phyloP scores from a whole-genome alignment of 1,140 invertebrate species.

The Eciton burchellii region DNA sequence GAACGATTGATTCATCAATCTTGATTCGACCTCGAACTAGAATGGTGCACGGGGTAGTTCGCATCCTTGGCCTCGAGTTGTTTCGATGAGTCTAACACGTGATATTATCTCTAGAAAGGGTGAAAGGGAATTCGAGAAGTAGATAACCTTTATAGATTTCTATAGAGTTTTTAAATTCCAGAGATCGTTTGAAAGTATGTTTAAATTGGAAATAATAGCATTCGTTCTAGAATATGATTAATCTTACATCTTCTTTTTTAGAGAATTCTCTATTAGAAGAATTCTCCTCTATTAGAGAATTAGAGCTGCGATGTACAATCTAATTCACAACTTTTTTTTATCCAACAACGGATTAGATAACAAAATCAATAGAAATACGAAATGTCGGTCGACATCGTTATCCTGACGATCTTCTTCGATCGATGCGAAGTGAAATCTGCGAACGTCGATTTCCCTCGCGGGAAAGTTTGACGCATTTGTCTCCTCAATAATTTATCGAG shows the following conservation, averaged over 20 bases:
- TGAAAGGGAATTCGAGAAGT: background rate
- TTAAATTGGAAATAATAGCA: no score
- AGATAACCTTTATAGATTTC: background rate
- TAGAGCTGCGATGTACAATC: no score
- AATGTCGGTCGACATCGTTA: background rate
- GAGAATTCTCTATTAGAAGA: no score
- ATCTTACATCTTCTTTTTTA: background rate
- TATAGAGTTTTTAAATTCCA: background rate
- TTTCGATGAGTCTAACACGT: background rate
- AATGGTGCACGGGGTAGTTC: background rate
- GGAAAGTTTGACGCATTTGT: constrained; percentile 5
- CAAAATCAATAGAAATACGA: background rate
- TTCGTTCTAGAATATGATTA: no score
- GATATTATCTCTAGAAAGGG: background rate
- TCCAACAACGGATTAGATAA: background rate
- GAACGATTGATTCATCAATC: background rate
- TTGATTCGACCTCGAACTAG: background rate
- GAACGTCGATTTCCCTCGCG: constrained; percentile 16
- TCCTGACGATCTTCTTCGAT: background rate
- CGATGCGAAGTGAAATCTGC: constrained; percentile 2
- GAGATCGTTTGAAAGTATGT: no score
- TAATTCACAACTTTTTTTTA: background rate
- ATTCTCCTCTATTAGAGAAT: no score
- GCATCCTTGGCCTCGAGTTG: background rate
- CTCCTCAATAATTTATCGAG: constrained; percentile 15